Evolutionary conservation across 2,113 vertebrate genomes (phyloP), one percentile per base, ranked within the genome.

Genomic region (Rana temporaria): DNA sequence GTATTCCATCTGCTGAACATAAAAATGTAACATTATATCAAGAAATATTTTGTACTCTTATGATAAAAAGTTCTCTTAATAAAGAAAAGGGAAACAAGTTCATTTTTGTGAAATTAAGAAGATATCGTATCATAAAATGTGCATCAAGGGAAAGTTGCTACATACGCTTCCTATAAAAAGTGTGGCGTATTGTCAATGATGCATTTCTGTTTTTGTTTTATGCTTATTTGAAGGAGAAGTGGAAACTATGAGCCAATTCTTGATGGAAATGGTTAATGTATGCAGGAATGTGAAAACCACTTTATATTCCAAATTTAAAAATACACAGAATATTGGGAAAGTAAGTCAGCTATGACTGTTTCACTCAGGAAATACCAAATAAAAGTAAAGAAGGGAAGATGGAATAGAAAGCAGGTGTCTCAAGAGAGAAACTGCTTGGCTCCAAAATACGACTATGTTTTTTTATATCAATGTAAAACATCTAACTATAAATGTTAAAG

Each of bases 1-100:
- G 69, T 63, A 74, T 82, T 82, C 79, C 69, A 82, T 82, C 80
- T 82, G 69, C 71, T 74, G 53, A 74, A 66, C 80, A 82, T 82
- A 82, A 82, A 82, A 81, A 66, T 57, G 59, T 38, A 74, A 42
- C 59, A 53, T 81, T 65, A 32, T 73, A 82, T 82, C 19, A 74
- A 66, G 48, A 74, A 64, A 48, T 63, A 71, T 71, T 62, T 80
- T 80, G 15, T 55, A 67, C 56, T 80, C 34, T 62, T 70, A 80
- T 42, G n/a, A 59, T 70, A 80, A 60, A 70, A 79, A 64, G 57
- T 53, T 20, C 48, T 57, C 52, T 55, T 79, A 73, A 72, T 71
- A 63, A 42, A 81, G 55, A 16, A 70, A 59, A 55, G 60, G 53
- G 42, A 42, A 38, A 79, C 30, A 79, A 32, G 52, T 69, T 68